Conservation (phyloP, 2,888 invertebrate genomes). For the Bombylius major region DNA sequence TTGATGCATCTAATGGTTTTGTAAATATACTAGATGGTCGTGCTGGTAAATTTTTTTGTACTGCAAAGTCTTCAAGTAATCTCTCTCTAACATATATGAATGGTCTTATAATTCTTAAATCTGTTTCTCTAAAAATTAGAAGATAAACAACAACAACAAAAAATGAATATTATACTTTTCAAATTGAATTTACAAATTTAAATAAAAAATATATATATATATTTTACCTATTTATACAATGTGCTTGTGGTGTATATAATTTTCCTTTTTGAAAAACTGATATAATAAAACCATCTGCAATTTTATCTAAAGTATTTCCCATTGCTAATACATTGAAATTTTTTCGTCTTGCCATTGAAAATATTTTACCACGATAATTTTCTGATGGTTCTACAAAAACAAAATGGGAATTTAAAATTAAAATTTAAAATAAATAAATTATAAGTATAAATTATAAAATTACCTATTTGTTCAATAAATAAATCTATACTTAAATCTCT, state of each 20-base stretch:
- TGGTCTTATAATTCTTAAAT: slow-evolving; percentile 72
- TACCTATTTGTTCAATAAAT: slow-evolving; percentile 58
- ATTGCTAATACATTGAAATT: slow-evolving; percentile 79
- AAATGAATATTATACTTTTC: not conserved
- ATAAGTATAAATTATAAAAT: slow-evolving; percentile 2
- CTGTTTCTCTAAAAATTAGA: slow-evolving; percentile 45
- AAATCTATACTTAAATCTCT: slow-evolving; percentile 59
- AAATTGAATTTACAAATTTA: not conserved
- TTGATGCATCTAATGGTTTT: slow-evolving; percentile 12
- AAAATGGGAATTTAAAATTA: slow-evolving; percentile 22
- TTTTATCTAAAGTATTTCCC: slow-evolving; percentile 75
- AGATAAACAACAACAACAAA: not conserved
- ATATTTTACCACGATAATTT: slow-evolving; percentile 43
- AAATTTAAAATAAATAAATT: not conserved
- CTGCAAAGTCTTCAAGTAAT: slow-evolving; percentile 16
- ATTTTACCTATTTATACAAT: slow-evolving; percentile 57
- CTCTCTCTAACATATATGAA: slow-evolving; percentile 76
- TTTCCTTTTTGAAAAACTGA: slow-evolving; percentile 71
- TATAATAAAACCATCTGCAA: slow-evolving; percentile 69
- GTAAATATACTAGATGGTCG: slow-evolving; percentile 14
- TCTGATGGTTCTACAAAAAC: slow-evolving; percentile 39
- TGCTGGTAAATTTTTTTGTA: slow-evolving; percentile 14
- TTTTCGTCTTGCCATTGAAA: slow-evolving; percentile 58
- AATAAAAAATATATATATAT: not conserved
- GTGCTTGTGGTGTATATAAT: slow-evolving; percentile 64